Evolutionary conservation across 2,113 vertebrate genomes (phyloP), one percentile per base, ranked within the genome.

Genomic region (Phalacrocorax aristotelis): DNA sequence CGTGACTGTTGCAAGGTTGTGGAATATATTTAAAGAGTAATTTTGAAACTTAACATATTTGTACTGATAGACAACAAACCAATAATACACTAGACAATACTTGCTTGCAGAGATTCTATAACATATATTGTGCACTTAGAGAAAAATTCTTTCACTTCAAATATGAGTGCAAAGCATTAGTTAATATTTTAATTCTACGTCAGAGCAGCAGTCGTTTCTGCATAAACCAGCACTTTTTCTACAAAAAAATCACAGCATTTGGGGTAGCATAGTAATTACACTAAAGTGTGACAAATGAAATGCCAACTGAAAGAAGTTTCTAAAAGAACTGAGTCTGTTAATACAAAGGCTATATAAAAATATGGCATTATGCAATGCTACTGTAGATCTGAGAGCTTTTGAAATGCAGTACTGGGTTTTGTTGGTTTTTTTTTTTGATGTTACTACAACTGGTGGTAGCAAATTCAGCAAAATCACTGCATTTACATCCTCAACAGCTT

Each of bases 161-260:
- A 95, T 77, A 30, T 86, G 93, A 82, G 87, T 96, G 90, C 91
- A 93, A 97, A 97, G 88, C 93, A 68, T 66, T 48, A 92, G 42
- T 66, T 96, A 85, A 79, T 90, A 95, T 83, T 86, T 96, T 84
- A 87, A 96, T 82, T 95, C 90, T 91, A 94, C 30, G 88, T 46
- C 11, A 32, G 42, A 96, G 87, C 77, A 97, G 77, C 96, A 96
- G 75, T 84, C 62, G 90, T 36, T 76, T 71, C 52, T 25, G 55
- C 95, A 55, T 92, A 96, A 91, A 90, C 89, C 58, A 94, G 91
- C 95, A 87, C 23, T 87, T 96, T 51, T 91, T 81, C 48, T 93
- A 95, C 11, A 61, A 64, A 95, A 38, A 95, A 84, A 90, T 74
- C 83, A 92, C 51, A 90, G 66, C 91, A 65, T 80, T 93, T 93